Conservation (phyloP, 2,797 vertebrate species). For the Liasis olivaceus region DNA sequence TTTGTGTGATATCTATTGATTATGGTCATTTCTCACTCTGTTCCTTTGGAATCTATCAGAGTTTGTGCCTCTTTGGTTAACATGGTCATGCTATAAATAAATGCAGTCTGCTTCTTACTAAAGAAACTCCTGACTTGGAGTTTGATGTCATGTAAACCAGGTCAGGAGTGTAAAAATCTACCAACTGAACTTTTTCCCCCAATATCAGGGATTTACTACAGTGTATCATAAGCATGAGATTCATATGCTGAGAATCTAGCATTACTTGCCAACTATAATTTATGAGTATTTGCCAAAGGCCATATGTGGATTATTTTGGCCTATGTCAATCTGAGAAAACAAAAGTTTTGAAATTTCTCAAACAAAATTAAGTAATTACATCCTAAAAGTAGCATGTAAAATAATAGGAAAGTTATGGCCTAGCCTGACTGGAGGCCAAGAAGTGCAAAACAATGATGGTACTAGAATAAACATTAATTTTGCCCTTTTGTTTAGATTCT, state of each 20-base stretch:
- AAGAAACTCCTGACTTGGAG: not conserved
- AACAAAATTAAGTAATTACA: conserved; percentile 51
- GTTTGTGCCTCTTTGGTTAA: not conserved
- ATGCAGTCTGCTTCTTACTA: not conserved
- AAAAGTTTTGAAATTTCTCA: conserved; percentile 49
- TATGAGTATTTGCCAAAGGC: conserved; percentile 15
- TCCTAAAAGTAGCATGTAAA: conserved; percentile 42
- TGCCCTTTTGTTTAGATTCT: conserved; percentile 45
- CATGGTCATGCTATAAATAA: no score
- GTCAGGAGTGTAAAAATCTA: not conserved
- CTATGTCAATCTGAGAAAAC: conserved; percentile 50
- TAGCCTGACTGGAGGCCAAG: conserved; percentile 33
- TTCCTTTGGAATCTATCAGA: not conserved
- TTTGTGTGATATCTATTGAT: not conserved
- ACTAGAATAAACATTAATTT: conserved; percentile 41
- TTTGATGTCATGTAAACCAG: not conserved
- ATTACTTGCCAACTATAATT: conserved; percentile 24
- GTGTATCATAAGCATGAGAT: not conserved
- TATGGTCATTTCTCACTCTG: not conserved
- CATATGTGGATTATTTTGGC: conserved; percentile 37
- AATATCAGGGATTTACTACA: not conserved
- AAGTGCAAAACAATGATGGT: conserved; percentile 28
- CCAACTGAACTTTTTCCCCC: not conserved
- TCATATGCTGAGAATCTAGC: not conserved
- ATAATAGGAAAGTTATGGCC: conserved; percentile 52